Conservation (phyloP, 2,797 vertebrate species). For the Anguilla pacifica region DNA sequence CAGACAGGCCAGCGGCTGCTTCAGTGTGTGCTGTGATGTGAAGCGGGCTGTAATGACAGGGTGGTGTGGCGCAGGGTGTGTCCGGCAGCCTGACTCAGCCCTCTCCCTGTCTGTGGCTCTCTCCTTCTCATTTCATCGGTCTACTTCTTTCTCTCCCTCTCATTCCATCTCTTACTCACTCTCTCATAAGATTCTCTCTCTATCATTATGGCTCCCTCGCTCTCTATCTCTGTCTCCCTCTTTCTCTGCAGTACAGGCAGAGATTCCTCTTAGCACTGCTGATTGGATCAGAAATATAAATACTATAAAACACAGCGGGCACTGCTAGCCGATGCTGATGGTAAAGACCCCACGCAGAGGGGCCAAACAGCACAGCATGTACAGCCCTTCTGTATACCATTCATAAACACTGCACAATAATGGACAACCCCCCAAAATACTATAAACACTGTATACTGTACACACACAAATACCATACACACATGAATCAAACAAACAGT, state of each 20-base stretch:
- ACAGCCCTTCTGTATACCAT: not conserved
- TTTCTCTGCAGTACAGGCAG: conserved; percentile 56
- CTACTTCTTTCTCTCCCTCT: conserved; percentile 52
- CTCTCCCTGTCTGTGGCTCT: conserved; percentile 13
- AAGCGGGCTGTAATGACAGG: conserved; percentile 26
- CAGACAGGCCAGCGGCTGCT: not conserved
- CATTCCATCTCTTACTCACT: not conserved
- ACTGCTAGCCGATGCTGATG: conserved; percentile 63
- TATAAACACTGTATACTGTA: not conserved
- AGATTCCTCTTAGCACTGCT: conserved; percentile 76
- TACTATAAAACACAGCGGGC: conserved; percentile 55
- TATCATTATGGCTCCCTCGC: not conserved
- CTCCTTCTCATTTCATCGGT: conserved; percentile 50
- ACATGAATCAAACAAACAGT: not conserved
- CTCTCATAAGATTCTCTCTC: conserved; percentile 8
- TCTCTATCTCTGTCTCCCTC: not conserved
- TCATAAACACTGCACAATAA: not conserved
- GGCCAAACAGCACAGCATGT: conserved; percentile 39
- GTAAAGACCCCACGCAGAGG: conserved; percentile 52
- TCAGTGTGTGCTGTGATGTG: conserved; percentile 1
- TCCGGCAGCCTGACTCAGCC: conserved; percentile 33
- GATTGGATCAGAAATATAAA: conserved; percentile 74
- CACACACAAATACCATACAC: conserved; percentile 11
- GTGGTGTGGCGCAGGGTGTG: conserved; percentile 9
- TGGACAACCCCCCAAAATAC: conserved; percentile 23